Base-by-base conservation (phyloP, 2,888 invertebrate genomes). In the Drosophila neotestacea region DNA sequence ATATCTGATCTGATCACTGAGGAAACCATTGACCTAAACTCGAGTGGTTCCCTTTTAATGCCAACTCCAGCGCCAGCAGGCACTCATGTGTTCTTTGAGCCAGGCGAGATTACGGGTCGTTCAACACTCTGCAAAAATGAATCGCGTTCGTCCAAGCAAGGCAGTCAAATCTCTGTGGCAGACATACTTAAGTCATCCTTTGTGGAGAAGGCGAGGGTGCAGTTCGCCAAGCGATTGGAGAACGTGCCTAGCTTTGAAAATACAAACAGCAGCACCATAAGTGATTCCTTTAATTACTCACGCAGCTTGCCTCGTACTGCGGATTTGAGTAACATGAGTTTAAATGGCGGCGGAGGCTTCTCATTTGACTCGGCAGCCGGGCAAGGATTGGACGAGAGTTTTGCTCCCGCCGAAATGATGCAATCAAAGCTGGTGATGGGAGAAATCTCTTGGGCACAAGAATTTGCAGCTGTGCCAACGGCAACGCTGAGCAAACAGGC, bases 151-250 rank as follows among this genome's bases (percentile, higher is more conserved):
- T 42, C 70, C 6, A 77, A 74, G 7, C 61, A 65, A 22, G 51
- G 59, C 10, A 72, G 44, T 13, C 39, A 41, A 59, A 73, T 92
- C 6, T 90, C 92, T 0, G 90, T 92, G 9, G 89, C 90, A 34
- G 91, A 92, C n/a, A 92, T 93, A 46, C 79, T 93, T 0, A 89
- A 89, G n/a, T 85, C 88, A 6, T 92, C 92, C 9, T 87, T 85
- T 66, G 91, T 91, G 2, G 89, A 89, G 10, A 91, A 90, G 73
- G 90, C 92, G 0, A 89, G 92, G 0, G 80, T 85, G 61, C 73
- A 76, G 10, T 76, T 70, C 4, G 42, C 76, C 41, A 64, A 77
- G 28, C 73, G 50, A 30, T 66, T 91, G 11, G 90, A 73, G 68
- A 86, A 69, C 16, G 55, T 55, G 6, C 72, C 79, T 4, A 51